A percentile compares a stretch with the other conserved stretches of the same genome.
phyloP scores from a whole-genome alignment of 2,888 invertebrate genomes.

The Ichneumon xanthorius region DNA sequence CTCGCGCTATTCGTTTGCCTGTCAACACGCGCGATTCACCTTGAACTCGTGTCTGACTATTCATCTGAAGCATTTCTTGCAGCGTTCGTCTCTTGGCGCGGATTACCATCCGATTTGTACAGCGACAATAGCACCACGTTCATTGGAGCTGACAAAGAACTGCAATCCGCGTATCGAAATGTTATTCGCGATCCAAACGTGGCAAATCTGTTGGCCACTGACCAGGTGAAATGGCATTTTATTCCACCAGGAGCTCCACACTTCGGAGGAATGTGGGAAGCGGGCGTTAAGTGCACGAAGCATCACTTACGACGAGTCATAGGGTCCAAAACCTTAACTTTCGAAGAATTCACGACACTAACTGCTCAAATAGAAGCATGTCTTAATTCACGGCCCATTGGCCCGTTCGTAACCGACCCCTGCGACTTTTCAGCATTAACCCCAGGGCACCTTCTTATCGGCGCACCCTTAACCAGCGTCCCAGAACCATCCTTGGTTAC shows the following conservation, averaged over 20 bases:
- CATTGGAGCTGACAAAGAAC: slow-evolving; percentile 72
- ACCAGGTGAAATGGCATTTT: slow-evolving; percentile 77
- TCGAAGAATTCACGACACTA: slow-evolving; percentile 64
- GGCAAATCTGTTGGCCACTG: slow-evolving; percentile 41
- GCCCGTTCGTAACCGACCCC: slow-evolving; percentile 57
- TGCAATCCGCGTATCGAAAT: slow-evolving; percentile 45
- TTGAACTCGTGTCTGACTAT: slow-evolving; percentile 76
- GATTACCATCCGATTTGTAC: slow-evolving; percentile 69
- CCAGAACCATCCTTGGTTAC: slow-evolving; percentile 51
- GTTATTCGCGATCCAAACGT: slow-evolving; percentile 3
- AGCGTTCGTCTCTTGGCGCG: slow-evolving; percentile 73
- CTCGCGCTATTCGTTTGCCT: slow-evolving; percentile 71
- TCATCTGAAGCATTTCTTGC: slow-evolving; percentile 53
- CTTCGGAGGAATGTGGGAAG: slow-evolving; percentile 58
- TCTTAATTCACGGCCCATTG: slow-evolving; percentile 68
- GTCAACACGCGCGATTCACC: slow-evolving; percentile 75
- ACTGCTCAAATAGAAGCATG: slow-evolving; percentile 59
- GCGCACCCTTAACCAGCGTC: slow-evolving; percentile 33
- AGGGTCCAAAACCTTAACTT: slow-evolving; percentile 44
- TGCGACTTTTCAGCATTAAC: slow-evolving; percentile 63
- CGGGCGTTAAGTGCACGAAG: slow-evolving; percentile 56
- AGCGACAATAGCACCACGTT: slow-evolving; percentile 79
- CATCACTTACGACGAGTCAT: slow-evolving; percentile 51
- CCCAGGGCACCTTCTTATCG: slow-evolving; percentile 67
- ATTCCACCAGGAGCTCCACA: slow-evolving; percentile 70